These are phyloP conservation scores for Bothrops alternatus DNA, from an alignment of 2,797 vertebrate genomes.

Conservation along the genomic window DNA sequence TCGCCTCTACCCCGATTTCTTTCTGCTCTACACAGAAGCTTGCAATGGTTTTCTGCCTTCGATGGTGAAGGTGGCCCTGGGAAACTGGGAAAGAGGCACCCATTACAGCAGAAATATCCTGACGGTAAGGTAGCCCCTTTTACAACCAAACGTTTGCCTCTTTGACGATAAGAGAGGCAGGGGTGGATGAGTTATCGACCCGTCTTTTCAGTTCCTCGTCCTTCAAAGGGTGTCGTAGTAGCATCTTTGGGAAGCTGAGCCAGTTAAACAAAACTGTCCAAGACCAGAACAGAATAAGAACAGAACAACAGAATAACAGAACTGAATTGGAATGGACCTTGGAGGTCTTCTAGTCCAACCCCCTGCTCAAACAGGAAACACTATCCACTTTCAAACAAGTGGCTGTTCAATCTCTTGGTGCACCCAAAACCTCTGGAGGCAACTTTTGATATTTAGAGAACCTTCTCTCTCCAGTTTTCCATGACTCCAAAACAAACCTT, in stretches of 20 bases:
- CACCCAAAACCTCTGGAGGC: background rate
- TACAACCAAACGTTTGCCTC: background rate
- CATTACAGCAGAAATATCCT: constrained; percentile 84
- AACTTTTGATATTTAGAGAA: background rate
- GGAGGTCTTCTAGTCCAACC: background rate
- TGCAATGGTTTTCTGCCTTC: constrained; percentile 75
- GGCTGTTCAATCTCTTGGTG: fast-evolving
- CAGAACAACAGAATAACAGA: background rate
- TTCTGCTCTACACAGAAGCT: constrained; percentile 88
- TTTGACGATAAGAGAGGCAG: background rate
- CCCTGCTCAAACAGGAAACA: background rate
- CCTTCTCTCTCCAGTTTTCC: background rate
- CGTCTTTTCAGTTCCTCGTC: fast-evolving
- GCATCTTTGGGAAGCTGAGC: background rate
- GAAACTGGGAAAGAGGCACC: constrained; percentile 87
- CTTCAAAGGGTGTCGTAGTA: background rate
- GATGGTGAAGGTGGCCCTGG: constrained; percentile 83
- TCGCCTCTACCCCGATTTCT: constrained; percentile 84
- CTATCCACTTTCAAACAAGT: background rate
- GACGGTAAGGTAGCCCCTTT: background rate
- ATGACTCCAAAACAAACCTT: background rate
- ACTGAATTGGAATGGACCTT: background rate
- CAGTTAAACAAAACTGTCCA: background rate
- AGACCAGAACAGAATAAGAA: too few species aligned
- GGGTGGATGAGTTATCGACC: too few species aligned